Percentiles rank a stretch among this genome's conserved stretches.
These are phyloP conservation scores for Taenioides sp. DNA, from an alignment of 2,797 vertebrate genomes.

Conservation along the genomic window DNA sequence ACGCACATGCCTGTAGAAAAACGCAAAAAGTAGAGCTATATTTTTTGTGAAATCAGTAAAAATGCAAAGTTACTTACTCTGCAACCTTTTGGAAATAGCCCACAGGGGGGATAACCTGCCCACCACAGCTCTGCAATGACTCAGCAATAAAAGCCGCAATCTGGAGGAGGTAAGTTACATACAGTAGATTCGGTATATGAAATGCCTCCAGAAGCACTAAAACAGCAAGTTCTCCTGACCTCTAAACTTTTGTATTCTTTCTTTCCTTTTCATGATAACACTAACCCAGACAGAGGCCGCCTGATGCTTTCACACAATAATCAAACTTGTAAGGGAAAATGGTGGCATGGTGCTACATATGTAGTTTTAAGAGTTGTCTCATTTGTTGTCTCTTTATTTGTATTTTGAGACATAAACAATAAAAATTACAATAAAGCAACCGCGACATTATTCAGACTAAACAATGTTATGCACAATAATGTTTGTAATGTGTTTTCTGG, in stretches of 20 bases:
- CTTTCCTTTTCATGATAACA: constrained; percentile 1
- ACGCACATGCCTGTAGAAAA: constrained; percentile 80
- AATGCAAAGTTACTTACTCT: constrained; percentile 82
- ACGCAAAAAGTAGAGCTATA: not conserved
- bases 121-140: constrained; percentile 98
- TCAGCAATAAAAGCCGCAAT: constrained; percentile 97
- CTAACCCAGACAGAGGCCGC: constrained; percentile 6
- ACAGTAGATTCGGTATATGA: constrained; percentile 36
- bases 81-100: constrained; percentile 98
- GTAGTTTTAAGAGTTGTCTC: not conserved
- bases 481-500: not conserved
- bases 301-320: no score
- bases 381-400: not conserved
- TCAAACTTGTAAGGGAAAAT: no score
- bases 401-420: no score
- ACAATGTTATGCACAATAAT: no score
- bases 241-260: not conserved
- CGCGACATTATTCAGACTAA: no score
- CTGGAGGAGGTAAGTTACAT: constrained; percentile 81
- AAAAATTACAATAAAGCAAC: no score
- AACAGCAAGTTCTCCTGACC: constrained; percentile 24
- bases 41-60: not conserved
- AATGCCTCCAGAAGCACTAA: not conserved
- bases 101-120: constrained; percentile 93
- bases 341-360: not conserved